Evolutionary conservation across 2,113 vertebrate species (phyloP), one percentile per base, ranked within the genome.

Genomic region (Corvus hawaiiensis): DNA sequence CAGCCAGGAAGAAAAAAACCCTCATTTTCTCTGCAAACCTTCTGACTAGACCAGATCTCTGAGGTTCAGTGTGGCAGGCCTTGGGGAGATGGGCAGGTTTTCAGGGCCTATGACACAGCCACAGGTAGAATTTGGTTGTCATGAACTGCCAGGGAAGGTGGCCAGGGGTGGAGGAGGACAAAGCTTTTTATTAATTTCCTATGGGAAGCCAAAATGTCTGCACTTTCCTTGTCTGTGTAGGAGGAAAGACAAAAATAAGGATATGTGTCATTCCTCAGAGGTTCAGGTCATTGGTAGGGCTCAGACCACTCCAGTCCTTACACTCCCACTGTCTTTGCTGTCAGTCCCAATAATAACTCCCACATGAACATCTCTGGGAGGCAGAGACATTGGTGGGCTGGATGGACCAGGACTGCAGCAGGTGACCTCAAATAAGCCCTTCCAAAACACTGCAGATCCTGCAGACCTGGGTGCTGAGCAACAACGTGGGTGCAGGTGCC

Each of bases 21-120:
- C 67, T 96, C 49, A 96, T 97, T 94, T 97, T 94, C 92, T 92
- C 85, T 80, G 78, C 79, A 96, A 96, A 90, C 67, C 51, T 93
- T 84, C 79, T 92, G 94, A 93, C 90, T 64, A 72, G 43, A 64
- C 16, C 89, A 87, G 21, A 62, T 51, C 93, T 63, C 75, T 35
- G 55, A 48, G 83, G 76, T 44, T 93, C 13, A 16, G 46, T 33
- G 66, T 10, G 75, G 37, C 27, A 39, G 61, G 43, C 48, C 67
- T 1, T 41, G 74, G 82, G 52, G 87, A 86, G 28, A 61, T 0
- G 3, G 37, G 33, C 24, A 46, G 71, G 17, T 19, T 78, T 33
- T 24, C 64, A 41, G 73, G 73, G 30, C 14, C 52, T 61, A 44
- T 59, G 61, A 46, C 23, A 51, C 9, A 61, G 58, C 21, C 63